Base-by-base conservation (phyloP, 92 coral and sea anemone genomes). In the Actinernus sp. region DNA sequence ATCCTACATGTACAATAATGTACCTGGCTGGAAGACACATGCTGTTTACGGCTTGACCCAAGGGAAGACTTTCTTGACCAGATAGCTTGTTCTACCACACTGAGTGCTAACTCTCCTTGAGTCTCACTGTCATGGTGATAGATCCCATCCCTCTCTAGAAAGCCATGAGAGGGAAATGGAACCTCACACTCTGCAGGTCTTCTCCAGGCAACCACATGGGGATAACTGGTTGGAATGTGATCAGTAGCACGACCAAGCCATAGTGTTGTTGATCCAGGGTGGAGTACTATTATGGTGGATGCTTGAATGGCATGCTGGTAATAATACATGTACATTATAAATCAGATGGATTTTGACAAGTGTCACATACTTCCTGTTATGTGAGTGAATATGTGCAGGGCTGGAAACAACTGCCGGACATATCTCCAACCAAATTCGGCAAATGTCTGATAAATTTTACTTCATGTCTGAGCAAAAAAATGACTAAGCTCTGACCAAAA, bases 191-290 rank as follows among this genome's bases (percentile, higher is more conserved):
- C 64, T 19, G 71, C 25, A 1, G 97, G 97, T 39, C 63, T 82
- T 36, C 81, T 78, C 88, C 97, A 81, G 0, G 97, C 98, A 61
- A 94, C 70, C 14, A 91, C 98, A 58, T 94, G 98, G n/a, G 94
- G 97, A 69, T 87, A 79, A 59, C 97, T 94, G 62, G 86, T 87
- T 23, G 98, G 98, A 18, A 80, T 50, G 74, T 94, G 95, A 59
- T 94, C 98, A 36, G 97, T 94, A 31, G 98, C 98, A 65, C 98
- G 94, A 3, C 97, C 98, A 18, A 94, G 69, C 98, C 98, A 94
- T 48, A 94, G 28, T 27, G 92, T 87, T 2, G 95, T 91, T 45
- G 98, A 94, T 20, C 98, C 98, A 64, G 98, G 98, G 51, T 94
- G 98, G 51, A 94, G 92, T 19, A 94, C 89, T 14, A 94, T 68